Conservation (phyloP, 2,888 invertebrate genomes). For the Drosophila prolongata region DNA sequence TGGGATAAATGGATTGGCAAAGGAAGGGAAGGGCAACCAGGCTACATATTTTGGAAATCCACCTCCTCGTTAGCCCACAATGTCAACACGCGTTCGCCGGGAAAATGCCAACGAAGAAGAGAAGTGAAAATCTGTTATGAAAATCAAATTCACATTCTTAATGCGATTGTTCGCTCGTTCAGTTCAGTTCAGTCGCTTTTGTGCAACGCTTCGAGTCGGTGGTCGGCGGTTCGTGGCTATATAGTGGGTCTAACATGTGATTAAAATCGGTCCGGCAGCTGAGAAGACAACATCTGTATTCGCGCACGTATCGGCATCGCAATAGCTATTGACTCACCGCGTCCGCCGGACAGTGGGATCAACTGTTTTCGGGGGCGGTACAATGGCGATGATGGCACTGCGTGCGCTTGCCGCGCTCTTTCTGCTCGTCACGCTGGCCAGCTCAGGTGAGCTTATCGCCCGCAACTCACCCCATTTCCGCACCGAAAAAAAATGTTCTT, state of each 20-base stretch:
- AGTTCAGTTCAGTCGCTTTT: constrained; percentile 63
- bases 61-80: constrained; percentile 22
- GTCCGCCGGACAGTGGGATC: constrained; percentile 33
- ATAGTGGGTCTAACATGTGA: constrained; percentile 42
- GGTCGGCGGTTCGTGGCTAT: constrained; percentile 26
- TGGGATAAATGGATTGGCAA: constrained; percentile 18
- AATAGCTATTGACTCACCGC: constrained; percentile 38
- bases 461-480: background rate
- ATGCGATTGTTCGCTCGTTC: constrained; percentile 53
- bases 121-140: constrained; percentile 45
- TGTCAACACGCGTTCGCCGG: constrained; percentile 38
- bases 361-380: constrained; percentile 50
- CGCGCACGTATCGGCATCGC: constrained; percentile 24
- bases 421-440: constrained; percentile 55
- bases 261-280: constrained; percentile 42
- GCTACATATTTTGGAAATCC: constrained; percentile 5
- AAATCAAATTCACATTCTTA: constrained; percentile 60
- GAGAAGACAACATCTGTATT: constrained; percentile 42
- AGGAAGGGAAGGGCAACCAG: constrained; percentile 41
- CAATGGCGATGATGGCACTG: constrained; percentile 43
- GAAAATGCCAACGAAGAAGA: constrained; percentile 50
- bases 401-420: constrained; percentile 40
- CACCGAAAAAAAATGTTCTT: background rate
- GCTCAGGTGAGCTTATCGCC: constrained; percentile 57
- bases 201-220: constrained; percentile 66